These are phyloP conservation scores for Toxotes jaculatrix DNA, from an alignment of 2,113 vertebrate genomes.

Conservation along the genomic window DNA sequence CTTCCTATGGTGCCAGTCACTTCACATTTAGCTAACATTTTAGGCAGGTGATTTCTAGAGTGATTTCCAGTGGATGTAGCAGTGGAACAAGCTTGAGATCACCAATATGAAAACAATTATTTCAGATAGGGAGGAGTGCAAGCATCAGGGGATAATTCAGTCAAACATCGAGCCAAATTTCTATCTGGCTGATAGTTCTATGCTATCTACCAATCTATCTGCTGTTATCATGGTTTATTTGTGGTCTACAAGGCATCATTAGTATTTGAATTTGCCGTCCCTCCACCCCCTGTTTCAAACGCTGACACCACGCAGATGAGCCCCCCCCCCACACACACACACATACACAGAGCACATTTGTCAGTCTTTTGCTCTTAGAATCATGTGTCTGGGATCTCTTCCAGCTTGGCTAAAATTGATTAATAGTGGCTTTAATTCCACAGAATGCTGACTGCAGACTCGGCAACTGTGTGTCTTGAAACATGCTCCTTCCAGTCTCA, in stretches of 20 bases:
- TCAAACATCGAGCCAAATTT: conserved; percentile 16
- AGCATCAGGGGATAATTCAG: conserved; percentile 19
- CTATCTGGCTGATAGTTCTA: conserved; percentile 14
- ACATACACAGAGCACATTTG: conserved; percentile 40
- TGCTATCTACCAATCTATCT: conserved; percentile 23
- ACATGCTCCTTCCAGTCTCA: conserved; percentile 75
- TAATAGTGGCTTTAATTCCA: conserved; percentile 81
- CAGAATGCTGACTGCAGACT: conserved; percentile 81
- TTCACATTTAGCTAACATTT: conserved; percentile 43
- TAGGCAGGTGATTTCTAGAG: background rate
- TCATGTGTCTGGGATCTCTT: conserved; percentile 75
- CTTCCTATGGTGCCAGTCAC: conserved; percentile 59
- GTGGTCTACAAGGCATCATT: conserved; percentile 51
- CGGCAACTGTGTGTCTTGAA: conserved; percentile 72
- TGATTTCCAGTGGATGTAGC: conserved; percentile 27
- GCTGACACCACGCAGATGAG: too few relatives aligned
- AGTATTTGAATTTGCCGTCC: conserved; percentile 51
- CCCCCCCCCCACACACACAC: conserved; percentile 13
- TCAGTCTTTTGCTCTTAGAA: conserved; percentile 61
- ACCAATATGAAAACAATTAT: conserved; percentile 27
- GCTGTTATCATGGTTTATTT: conserved; percentile 45
- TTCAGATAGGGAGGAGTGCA: conserved; percentile 4
- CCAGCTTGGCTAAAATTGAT: conserved; percentile 81
- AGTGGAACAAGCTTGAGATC: conserved; percentile 26
- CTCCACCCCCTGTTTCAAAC: conserved; percentile 2